Evolutionary conservation across 2,113 vertebrate genomes (phyloP).

Genomic region (Ciconia stormi): DNA sequence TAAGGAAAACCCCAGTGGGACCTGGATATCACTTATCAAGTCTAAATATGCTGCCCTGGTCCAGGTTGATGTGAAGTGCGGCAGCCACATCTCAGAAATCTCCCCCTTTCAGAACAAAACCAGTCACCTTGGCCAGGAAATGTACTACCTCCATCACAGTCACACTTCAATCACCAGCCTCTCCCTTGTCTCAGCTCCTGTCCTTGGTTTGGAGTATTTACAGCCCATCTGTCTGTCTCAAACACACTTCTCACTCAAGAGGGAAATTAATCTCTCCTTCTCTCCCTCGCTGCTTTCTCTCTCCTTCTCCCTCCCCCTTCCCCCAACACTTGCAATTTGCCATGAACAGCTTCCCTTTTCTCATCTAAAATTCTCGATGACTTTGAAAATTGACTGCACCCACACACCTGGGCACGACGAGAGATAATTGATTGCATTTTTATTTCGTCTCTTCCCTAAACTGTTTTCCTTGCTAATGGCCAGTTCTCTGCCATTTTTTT

Average conservation of each 20-base stretch:
- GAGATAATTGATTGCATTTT: conserved; percentile 52
- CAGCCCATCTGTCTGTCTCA: conserved; percentile 80
- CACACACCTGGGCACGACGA: conserved; percentile 46
- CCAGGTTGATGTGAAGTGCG: conserved; percentile 28
- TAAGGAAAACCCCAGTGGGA: conserved; percentile 42
- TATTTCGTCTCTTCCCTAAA: conserved; percentile 56
- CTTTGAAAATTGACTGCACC: conserved; percentile 68
- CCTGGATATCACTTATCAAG: conserved; percentile 63
- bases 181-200: conserved; percentile 75
- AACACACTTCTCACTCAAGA: conserved; percentile 69
- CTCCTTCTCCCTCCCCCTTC: conserved; percentile 10
- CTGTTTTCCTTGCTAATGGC: conserved; percentile 68
- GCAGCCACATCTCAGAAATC: not conserved
- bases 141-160: conserved; percentile 68
- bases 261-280: conserved; percentile 61
- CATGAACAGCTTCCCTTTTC: conserved; percentile 57
- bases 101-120: conserved; percentile 35
- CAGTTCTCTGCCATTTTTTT: conserved; percentile 48
- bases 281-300: not conserved
- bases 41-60: conserved; percentile 23
- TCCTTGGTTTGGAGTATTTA: conserved; percentile 77
- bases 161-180: conserved; percentile 79
- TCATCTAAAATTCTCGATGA: conserved; percentile 51
- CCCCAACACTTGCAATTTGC: conserved; percentile 56
- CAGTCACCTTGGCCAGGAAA: conserved; percentile 75